Conservation (phyloP, 1,140 invertebrate species). For the Plectrocnemia conspersa region DNA sequence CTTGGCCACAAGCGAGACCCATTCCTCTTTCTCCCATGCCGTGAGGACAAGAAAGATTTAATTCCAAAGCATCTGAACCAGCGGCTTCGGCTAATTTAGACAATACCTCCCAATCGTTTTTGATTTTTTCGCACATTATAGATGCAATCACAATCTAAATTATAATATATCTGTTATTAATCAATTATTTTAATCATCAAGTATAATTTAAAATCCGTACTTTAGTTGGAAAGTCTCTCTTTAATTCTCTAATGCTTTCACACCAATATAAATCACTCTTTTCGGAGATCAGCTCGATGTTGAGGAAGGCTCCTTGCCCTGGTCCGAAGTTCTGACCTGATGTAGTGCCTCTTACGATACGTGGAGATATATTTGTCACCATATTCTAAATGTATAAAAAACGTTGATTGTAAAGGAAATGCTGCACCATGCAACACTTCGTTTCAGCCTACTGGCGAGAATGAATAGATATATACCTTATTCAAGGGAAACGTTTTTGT, state of each 20-base stretch:
- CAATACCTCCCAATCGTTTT: conserved; percentile 84
- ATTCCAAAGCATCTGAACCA: conserved; percentile 90
- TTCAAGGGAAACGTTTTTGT: conserved; percentile 95
- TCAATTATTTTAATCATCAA: conserved; percentile 1
- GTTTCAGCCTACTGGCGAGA: too few relatives aligned
- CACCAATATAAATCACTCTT: conserved; percentile 94
- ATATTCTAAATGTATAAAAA: conserved; percentile 66
- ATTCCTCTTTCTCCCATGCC: conserved; percentile 98
- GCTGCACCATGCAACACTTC: too few relatives aligned
- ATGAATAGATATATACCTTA: conserved; percentile 79
- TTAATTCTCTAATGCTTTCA: conserved; percentile 81
- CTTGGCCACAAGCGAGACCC: conserved; percentile 96
- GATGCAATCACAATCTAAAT: conserved; percentile 89
- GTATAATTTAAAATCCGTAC: conserved; percentile 45
- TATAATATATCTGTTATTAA: conserved; percentile 17
- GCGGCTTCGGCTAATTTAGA: conserved; percentile 73
- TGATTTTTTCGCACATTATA: conserved; percentile 91
- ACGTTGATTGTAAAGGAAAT: conserved; percentile 1
- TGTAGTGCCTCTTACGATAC: conserved; percentile 90
- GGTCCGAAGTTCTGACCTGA: conserved; percentile 90
- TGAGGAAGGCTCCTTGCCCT: conserved; percentile 90
- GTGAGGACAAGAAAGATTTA: conserved; percentile 97
- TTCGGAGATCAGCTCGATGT: conserved; percentile 98
- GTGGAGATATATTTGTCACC: conserved; percentile 94
- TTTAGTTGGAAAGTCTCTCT: conserved; percentile 84